Evolutionary conservation across 2,797 vertebrate genomes (phyloP).

Genomic region (Coendou prehensilis): DNA sequence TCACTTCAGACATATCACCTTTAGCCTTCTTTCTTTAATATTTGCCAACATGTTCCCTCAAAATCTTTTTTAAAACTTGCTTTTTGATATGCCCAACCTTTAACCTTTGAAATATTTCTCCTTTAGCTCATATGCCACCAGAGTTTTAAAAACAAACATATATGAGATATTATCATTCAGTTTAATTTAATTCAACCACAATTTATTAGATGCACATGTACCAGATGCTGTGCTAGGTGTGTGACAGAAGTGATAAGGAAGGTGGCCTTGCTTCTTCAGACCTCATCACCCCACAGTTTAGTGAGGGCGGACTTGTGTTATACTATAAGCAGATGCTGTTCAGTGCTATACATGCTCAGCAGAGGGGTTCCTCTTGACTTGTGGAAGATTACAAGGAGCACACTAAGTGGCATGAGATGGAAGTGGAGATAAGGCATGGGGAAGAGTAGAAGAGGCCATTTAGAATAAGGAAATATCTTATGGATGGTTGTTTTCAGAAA

Average conservation of each 20-base stretch:
- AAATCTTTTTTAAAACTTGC: neutral
- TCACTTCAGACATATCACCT: neutral
- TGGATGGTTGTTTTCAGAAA: neutral
- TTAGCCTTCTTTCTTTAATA: neutral
- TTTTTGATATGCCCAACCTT: neutral
- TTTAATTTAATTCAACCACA: neutral
- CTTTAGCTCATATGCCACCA: neutral
- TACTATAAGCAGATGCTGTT: neutral
- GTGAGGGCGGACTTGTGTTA: neutral
- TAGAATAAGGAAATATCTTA: neutral
- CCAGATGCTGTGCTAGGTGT: neutral
- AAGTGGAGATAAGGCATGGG: neutral
- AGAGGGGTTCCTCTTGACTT: neutral
- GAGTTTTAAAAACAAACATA: conserved; percentile 23
- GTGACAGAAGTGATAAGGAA: neutral
- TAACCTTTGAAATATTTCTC: conserved; percentile 33
- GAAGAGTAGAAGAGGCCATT: neutral
- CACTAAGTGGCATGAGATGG: neutral
- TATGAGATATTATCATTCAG: neutral
- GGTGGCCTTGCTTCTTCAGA: neutral
- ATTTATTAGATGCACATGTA: neutral
- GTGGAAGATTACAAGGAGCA: neutral
- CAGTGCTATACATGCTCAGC: neutral
- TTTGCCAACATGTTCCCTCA: neutral
- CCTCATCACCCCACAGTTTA: neutral